Evolutionary conservation across 2,113 vertebrate species (phyloP).

Genomic region (Esox niger): DNA sequence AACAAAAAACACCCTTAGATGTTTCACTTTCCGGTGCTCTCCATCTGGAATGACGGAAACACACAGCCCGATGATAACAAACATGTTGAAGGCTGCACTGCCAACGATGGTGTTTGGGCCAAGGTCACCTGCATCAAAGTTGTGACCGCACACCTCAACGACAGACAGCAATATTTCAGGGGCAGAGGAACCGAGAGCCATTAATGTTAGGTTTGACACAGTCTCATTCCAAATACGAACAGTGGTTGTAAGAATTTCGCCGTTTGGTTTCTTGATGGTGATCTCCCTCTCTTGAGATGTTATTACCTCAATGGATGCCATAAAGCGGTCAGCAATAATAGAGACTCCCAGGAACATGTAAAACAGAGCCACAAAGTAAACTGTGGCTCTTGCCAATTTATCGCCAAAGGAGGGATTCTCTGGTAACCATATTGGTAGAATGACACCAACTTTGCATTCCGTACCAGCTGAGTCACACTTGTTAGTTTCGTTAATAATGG

Average conservation of each 20-base stretch:
- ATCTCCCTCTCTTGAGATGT: constrained; percentile 94
- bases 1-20: constrained; percentile 93
- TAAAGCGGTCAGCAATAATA: constrained; percentile 96
- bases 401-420: constrained; percentile 83
- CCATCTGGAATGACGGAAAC: constrained; percentile 94
- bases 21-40: constrained; percentile 90
- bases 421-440: constrained; percentile 89
- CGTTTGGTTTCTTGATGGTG: constrained; percentile 90
- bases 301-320: constrained; percentile 98
- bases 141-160: constrained; percentile 95
- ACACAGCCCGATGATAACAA: constrained; percentile 94
- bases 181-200: constrained; percentile 95
- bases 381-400: constrained; percentile 88
- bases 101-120: constrained; percentile 98
- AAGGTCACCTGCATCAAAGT: constrained; percentile 86
- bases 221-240: constrained; percentile 98
- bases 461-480: constrained; percentile 75
- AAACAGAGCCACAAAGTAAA: constrained; percentile 90
- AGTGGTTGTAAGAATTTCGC: constrained; percentile 87
- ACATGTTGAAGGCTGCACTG: constrained; percentile 98
- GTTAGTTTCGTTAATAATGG: constrained; percentile 41
- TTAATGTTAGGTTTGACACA: constrained; percentile 93
- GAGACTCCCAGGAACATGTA: constrained; percentile 99
- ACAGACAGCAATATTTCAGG: constrained; percentile 95
- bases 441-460: constrained; percentile 85